phyloP scores from a whole-genome alignment of 2,113 vertebrate genomes.

The Hypocryptadius cinnamomeus region DNA sequence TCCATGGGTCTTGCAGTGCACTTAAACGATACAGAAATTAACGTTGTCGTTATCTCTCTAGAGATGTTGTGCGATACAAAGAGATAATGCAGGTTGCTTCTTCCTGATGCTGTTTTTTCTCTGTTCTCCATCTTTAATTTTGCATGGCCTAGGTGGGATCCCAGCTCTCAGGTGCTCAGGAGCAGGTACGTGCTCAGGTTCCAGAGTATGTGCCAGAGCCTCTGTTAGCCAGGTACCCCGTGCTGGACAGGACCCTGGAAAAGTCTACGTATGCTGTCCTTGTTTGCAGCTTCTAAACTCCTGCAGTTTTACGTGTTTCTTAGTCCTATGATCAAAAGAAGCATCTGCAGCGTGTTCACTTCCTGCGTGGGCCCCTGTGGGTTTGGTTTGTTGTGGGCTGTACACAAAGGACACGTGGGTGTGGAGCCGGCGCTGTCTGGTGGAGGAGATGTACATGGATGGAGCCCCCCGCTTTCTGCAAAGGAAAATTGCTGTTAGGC shows the following conservation, averaged over 20 bases:
- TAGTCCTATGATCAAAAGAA: background rate
- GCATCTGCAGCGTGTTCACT: background rate
- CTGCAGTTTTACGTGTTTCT: background rate
- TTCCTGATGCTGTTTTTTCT: background rate
- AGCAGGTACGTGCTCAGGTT: background rate
- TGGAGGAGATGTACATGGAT: background rate
- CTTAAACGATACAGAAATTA: background rate
- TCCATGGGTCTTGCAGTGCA: rapidly evolving
- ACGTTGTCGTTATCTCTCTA: rapidly evolving
- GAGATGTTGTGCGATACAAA: background rate
- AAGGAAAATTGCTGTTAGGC: background rate
- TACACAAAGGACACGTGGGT: background rate
- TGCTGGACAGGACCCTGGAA: background rate
- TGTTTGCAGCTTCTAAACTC: background rate
- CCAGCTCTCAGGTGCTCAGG: background rate
- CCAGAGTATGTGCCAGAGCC: background rate
- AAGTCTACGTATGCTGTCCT: rapidly evolving
- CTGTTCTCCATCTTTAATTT: background rate
- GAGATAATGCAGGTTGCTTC: background rate
- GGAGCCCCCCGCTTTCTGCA: background rate
- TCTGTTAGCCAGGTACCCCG: background rate
- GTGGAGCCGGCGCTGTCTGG: rapidly evolving
- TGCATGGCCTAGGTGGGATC: rapidly evolving
- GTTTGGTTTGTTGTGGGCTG: background rate
- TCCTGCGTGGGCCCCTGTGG: background rate